These are phyloP conservation scores for Sapayoa aenigma DNA, from an alignment of 2,113 vertebrate species.

Conservation along the genomic window DNA sequence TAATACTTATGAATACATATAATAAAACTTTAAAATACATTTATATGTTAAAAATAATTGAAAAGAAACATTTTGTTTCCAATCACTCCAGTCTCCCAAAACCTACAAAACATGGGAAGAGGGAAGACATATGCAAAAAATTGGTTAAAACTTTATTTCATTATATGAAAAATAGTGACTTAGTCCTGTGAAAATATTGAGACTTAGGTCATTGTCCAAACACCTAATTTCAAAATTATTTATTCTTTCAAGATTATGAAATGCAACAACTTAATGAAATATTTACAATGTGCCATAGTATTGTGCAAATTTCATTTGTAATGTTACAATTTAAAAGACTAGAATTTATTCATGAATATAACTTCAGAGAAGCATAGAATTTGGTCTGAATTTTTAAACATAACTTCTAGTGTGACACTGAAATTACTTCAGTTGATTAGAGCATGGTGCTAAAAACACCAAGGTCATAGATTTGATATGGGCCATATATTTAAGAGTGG, in stretches of 20 bases:
- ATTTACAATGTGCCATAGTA: background rate
- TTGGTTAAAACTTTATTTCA: background rate
- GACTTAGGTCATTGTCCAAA: background rate
- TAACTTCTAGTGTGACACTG: background rate
- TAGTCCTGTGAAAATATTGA: background rate
- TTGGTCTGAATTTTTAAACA: background rate
- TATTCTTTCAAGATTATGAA: background rate
- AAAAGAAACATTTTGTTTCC: background rate
- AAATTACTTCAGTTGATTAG: background rate
- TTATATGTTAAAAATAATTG: background rate
- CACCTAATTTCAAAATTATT: background rate
- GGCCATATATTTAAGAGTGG: background rate
- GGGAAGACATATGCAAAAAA: background rate
- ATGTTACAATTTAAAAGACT: background rate
- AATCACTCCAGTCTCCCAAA: background rate
- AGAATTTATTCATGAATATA: background rate
- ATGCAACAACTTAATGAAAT: background rate
- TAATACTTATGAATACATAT: background rate
- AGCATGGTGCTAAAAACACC: background rate
- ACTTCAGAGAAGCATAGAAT: background rate
- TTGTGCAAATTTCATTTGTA: background rate
- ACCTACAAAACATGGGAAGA: rapidly evolving
- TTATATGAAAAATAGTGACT: background rate
- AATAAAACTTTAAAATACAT: background rate
- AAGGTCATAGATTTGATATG: background rate